These are phyloP conservation scores for Phylloscopus trochilus DNA, from an alignment of 2,113 vertebrate genomes.

Conservation along the genomic window DNA sequence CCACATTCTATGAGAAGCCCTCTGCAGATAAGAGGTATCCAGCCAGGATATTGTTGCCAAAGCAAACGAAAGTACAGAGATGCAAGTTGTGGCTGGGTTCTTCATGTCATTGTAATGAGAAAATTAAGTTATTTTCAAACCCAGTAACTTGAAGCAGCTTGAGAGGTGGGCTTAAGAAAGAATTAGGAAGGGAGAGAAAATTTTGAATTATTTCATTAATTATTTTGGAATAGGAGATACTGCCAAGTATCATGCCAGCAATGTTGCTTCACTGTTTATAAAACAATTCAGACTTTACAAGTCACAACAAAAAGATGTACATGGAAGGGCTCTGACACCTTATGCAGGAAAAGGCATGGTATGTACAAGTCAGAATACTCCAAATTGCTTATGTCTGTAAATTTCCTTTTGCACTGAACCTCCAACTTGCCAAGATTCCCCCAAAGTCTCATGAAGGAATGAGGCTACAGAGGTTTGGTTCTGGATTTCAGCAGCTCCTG, in stretches of 20 bases:
- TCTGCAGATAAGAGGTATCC: background rate
- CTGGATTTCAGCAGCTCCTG: background rate
- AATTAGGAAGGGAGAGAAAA: background rate
- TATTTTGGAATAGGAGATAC: background rate
- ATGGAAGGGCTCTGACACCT: background rate
- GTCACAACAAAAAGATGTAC: background rate
- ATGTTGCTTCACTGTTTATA: background rate
- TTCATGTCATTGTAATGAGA: background rate
- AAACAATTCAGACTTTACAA: background rate
- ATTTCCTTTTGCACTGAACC: background rate
- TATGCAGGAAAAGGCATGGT: background rate
- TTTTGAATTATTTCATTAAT: background rate
- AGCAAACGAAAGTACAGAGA: background rate
- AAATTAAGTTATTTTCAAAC: background rate
- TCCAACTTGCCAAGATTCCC: background rate
- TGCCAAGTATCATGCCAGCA: background rate
- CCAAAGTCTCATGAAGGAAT: background rate
- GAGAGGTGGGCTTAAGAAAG: background rate
- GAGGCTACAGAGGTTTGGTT: background rate
- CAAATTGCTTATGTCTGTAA: background rate
- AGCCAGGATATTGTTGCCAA: background rate
- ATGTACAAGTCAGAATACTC: background rate
- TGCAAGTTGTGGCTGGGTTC: background rate
- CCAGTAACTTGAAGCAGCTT: background rate
- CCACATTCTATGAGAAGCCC: rapidly evolving